A percentile compares a stretch with the other conserved stretches of the same genome.
Conservation (phyloP, 37 sponge, comb jelly and placozoan genomes). For the Amphimedon queenslandica region DNA sequence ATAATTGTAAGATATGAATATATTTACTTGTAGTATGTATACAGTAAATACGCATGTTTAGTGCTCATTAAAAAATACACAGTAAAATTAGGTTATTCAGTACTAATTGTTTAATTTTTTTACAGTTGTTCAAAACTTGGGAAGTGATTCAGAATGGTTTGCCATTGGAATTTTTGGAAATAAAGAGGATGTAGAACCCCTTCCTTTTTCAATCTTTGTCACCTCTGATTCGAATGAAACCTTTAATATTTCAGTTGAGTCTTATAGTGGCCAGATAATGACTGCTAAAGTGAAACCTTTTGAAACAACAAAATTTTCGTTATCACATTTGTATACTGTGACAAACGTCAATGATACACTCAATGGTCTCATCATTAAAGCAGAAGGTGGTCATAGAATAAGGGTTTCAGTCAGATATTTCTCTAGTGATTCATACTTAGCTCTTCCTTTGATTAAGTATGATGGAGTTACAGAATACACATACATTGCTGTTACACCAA, state of each 20-base stretch:
- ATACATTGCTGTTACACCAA: neutral
- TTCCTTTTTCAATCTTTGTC: neutral
- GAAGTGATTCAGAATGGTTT: neutral
- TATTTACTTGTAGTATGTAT: too few relatives aligned
- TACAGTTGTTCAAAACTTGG: neutral
- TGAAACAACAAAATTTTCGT: neutral
- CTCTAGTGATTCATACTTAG: neutral
- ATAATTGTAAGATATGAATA: too few relatives aligned
- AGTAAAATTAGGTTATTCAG: too few relatives aligned
- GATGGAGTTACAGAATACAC: neutral
- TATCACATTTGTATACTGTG: neutral
- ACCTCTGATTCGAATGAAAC: neutral
- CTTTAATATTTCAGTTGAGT: neutral
- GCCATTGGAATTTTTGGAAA: neutral
- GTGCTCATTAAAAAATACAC: too few relatives aligned
- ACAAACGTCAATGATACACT: neutral
- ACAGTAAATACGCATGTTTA: too few relatives aligned
- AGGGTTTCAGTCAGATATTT: neutral
- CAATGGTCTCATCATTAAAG: neutral
- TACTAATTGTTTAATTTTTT: too few relatives aligned
- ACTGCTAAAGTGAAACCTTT: neutral
- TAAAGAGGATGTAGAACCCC: neutral
- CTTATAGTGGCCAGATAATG: neutral
- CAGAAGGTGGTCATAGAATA: neutral
- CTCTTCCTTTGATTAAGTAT: constrained; percentile 1